These are phyloP conservation scores for Coregonus ussuriensis DNA, from an alignment of 2,797 vertebrate genomes.

Conservation along the genomic window DNA sequence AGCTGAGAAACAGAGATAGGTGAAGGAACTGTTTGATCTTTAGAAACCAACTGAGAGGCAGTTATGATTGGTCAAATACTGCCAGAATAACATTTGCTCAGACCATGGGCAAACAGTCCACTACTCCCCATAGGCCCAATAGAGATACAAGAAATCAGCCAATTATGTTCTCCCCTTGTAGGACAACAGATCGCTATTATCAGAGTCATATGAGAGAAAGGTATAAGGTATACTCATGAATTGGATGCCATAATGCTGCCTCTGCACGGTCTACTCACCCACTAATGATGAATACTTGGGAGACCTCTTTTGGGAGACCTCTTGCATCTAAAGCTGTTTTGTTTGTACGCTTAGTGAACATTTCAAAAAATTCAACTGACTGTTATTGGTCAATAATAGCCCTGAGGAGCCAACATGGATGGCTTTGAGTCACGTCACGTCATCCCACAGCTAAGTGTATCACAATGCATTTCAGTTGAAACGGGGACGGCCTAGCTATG, in stretches of 20 bases:
- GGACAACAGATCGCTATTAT: background rate
- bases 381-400: background rate
- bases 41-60: background rate
- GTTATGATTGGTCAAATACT: background rate
- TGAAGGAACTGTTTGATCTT: background rate
- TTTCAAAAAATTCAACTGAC: background rate
- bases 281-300: no score
- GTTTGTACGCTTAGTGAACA: background rate
- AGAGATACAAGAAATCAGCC: background rate
- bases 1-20: background rate
- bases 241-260: no score
- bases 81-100: background rate
- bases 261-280: no score
- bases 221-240: background rate
- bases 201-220: conserved; percentile 71
- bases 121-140: conserved; percentile 51
- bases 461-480: background rate
- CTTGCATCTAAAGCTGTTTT: no score
- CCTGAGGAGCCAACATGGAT: background rate
- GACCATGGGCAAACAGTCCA: background rate
- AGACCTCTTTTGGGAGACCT: no score
- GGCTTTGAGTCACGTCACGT: no score
- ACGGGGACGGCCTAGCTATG: background rate
- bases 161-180: background rate
- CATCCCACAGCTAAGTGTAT: background rate